Evolutionary conservation across 2,888 invertebrate genomes (phyloP), one percentile per base, ranked within the genome.

Genomic region (Habroteleia sp.): DNA sequence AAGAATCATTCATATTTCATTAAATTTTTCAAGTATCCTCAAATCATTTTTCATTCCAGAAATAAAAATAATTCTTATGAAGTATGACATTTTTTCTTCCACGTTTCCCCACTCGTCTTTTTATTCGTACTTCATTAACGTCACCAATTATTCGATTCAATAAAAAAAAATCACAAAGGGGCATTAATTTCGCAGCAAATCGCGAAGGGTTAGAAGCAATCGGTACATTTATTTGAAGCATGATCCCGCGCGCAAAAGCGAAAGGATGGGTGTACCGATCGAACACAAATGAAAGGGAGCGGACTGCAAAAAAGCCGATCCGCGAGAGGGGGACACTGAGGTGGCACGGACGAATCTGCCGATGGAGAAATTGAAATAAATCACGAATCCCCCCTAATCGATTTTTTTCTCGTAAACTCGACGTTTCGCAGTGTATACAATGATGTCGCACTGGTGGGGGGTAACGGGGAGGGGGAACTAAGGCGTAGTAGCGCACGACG

Each of bases 351-450:
- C 48, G 46, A 63, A 48, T 62, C 68, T 74, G 71, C 35, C 58
- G 78, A 79, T 80, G 77, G 79, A 80, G 80, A 80, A 83, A 81
- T 78, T 78, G 77, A 80, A 80, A 80, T 81, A 79, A 83, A 83
- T 82, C 82, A 82, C 78, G 80, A 79, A 77, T 56, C n/a, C n/a
- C n/a, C n/a, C 52, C 65, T 73, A 65, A 73, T 60, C 65, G 44
- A 4, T 4, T 20, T 20, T 20, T 48, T 52, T 46, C 39, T 66
- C 65, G 42, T 52, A 73, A 50, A 58, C 27, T 33, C 33, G 7
- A 8, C 37, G 37, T 54, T 54, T 37, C 23, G 35, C 23, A 2
- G 35, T 13, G 31, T 20, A 31, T 31, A 20, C 25, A n/a, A n/a
- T n/a, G n/a, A 5, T 20, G 20, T 25, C 7, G 25, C 29, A n/a